These are phyloP conservation scores for Sepioteuthis lessoniana DNA, from an alignment of 2,888 invertebrate genomes.

Conservation along the genomic window DNA sequence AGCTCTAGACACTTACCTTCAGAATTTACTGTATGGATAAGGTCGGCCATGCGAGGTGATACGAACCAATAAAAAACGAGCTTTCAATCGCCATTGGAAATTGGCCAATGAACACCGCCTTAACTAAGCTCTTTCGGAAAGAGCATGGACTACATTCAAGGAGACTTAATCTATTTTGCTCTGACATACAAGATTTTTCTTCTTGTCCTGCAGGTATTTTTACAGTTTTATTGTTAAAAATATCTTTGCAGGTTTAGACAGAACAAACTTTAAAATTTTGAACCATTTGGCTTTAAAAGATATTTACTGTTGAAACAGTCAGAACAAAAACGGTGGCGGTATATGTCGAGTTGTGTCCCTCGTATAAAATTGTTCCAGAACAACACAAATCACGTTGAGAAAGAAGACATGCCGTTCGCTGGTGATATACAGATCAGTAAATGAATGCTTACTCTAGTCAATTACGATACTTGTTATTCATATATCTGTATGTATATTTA, in stretches of 20 bases:
- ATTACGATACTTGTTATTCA: too few species aligned
- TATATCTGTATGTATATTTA: too few species aligned
- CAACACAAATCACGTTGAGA: background rate
- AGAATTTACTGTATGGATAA: background rate
- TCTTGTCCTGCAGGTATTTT: conserved; percentile 44
- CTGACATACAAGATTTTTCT: conserved; percentile 39
- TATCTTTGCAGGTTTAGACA: background rate
- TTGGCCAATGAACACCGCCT: conserved; percentile 2
- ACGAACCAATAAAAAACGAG: conserved; percentile 40
- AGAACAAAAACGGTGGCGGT: conserved; percentile 3
- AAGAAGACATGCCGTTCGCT: too few species aligned
- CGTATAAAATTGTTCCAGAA: background rate
- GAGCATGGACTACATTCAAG: conserved; percentile 16
- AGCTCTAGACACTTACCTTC: conserved; percentile 36
- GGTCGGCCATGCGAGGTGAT: conserved; percentile 38
- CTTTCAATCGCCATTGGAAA: conserved; percentile 36
- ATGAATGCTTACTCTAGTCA: too few species aligned
- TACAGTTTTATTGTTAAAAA: background rate
- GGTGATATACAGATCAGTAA: too few species aligned
- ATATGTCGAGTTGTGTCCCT: background rate
- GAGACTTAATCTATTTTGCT: conserved; percentile 42
- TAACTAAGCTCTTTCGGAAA: background rate
- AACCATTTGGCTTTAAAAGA: background rate
- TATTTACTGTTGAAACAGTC: background rate
- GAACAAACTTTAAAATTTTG: background rate